phyloP scores from a whole-genome alignment of 2,888 invertebrate genomes.

The Ethmia dodecea region DNA sequence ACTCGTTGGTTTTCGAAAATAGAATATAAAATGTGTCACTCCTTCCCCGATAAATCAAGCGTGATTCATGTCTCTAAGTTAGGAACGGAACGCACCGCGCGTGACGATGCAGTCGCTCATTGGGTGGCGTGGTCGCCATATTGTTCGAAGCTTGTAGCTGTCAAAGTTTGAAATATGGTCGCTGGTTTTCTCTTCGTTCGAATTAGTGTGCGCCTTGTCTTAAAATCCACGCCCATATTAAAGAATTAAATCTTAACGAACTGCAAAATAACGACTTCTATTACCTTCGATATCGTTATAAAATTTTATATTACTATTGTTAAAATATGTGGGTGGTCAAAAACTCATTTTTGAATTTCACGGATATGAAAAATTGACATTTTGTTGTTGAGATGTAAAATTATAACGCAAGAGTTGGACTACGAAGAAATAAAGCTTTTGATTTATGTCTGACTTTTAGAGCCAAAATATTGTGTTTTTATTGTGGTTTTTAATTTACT shows the following conservation, averaged over 20 bases:
- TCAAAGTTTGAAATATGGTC: constrained; percentile 74
- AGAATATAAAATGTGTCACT: constrained; percentile 77
- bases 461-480: constrained; percentile 64
- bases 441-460: constrained; percentile 65
- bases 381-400: constrained; percentile 64
- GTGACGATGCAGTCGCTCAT: constrained; percentile 72
- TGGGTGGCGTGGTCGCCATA: constrained; percentile 75
- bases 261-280: constrained; percentile 27
- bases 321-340: constrained; percentile 2
- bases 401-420: constrained; percentile 41
- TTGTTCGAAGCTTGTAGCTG: constrained; percentile 74
- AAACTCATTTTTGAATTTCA: constrained; percentile 34
- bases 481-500: constrained; percentile 57
- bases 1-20: constrained; percentile 72
- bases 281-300: constrained; percentile 15
- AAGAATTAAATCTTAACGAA: constrained; percentile 36
- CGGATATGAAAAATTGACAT: constrained; percentile 48
- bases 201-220: constrained; percentile 66
- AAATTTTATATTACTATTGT: constrained; percentile 18
- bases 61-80: constrained; percentile 70
- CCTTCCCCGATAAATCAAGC: constrained; percentile 71
- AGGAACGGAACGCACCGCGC: constrained; percentile 57
- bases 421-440: constrained; percentile 45
- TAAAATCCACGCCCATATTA: constrained; percentile 58
- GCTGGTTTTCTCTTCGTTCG: constrained; percentile 54